A percentile compares a stretch with the other conserved stretches of the same genome.
These are phyloP conservation scores for Harlomillsia oculata DNA, from an alignment of 1,140 invertebrate species.

Conservation along the genomic window DNA sequence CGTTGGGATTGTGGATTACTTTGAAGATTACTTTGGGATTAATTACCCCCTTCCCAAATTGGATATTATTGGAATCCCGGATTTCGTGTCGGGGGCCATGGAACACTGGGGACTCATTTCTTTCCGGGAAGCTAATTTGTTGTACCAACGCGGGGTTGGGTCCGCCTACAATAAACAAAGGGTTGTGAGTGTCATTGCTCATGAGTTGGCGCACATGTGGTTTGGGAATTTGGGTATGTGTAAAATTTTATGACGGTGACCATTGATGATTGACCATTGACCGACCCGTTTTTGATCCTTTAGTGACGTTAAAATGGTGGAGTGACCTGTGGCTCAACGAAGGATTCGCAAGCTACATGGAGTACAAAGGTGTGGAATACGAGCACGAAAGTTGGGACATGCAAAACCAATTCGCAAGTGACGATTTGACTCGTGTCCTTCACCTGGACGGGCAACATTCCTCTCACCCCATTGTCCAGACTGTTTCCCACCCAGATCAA, in stretches of 20 bases:
- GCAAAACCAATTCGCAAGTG: slow-evolving; percentile 64
- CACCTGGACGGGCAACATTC: slow-evolving; percentile 57
- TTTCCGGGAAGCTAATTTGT: slow-evolving; percentile 68
- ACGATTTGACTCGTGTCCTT: slow-evolving; percentile 63
- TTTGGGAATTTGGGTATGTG: slow-evolving; percentile 68
- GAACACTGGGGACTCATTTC: slow-evolving; percentile 59
- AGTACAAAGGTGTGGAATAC: slow-evolving; percentile 62
- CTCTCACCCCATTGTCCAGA: slow-evolving; percentile 78
- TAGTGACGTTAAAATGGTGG: slow-evolving; percentile 87
- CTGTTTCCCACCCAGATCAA: slow-evolving; percentile 71
- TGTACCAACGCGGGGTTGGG: slow-evolving; percentile 58
- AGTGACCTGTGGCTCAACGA: slow-evolving; percentile 87
- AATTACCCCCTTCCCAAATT: slow-evolving; percentile 77
- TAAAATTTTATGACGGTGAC: slow-evolving; percentile 4
- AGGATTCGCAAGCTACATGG: slow-evolving; percentile 75
- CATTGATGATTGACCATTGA: not conserved
- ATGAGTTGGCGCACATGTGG: slow-evolving; percentile 90
- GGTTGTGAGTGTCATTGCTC: slow-evolving; percentile 70
- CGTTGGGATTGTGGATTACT: slow-evolving; percentile 69
- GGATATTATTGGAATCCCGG: slow-evolving; percentile 85
- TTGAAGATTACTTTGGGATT: slow-evolving; percentile 74
- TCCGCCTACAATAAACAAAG: slow-evolving; percentile 64
- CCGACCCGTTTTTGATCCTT: slow-evolving; percentile 35
- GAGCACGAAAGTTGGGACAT: slow-evolving; percentile 72
- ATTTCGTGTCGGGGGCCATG: slow-evolving; percentile 91